phyloP scores from a whole-genome alignment of 2,888 invertebrate species.

The Syritta pipiens region DNA sequence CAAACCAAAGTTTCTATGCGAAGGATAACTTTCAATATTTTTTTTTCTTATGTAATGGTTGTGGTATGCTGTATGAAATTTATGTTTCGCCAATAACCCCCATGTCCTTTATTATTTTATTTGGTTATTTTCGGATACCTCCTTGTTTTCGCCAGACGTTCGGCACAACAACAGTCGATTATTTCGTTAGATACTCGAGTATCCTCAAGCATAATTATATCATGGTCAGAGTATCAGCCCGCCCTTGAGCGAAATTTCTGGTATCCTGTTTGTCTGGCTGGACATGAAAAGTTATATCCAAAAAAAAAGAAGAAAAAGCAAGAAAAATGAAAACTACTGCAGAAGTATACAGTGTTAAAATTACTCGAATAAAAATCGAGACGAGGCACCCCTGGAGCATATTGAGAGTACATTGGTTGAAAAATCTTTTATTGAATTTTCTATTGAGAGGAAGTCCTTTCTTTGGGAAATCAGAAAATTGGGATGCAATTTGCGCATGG shows the following conservation, averaged over 20 bases:
- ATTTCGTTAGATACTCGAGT: slow-evolving; percentile 44
- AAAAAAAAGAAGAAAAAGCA: too few species aligned
- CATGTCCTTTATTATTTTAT: slow-evolving; percentile 40
- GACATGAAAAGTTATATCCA: slow-evolving; percentile 1
- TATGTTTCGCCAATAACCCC: slow-evolving; percentile 55
- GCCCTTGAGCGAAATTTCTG: slow-evolving; percentile 46
- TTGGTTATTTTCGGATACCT: slow-evolving; percentile 19
- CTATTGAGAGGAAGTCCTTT: slow-evolving; percentile 21
- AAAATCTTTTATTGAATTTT: slow-evolving; percentile 57
- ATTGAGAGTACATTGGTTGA: slow-evolving; percentile 1
- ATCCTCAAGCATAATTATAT: slow-evolving; percentile 30
- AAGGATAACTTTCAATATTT: slow-evolving; percentile 24
- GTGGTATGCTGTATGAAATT: slow-evolving; percentile 24
- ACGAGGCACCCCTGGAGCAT: slow-evolving; percentile 17
- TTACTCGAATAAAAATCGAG: slow-evolving; percentile 53
- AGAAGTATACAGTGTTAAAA: slow-evolving; percentile 33
- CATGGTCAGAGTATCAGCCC: slow-evolving; percentile 9
- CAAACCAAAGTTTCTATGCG: slow-evolving; percentile 41
- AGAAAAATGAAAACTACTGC: slow-evolving; percentile 6
- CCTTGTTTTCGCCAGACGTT: slow-evolving; percentile 19
- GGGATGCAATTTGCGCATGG: slow-evolving; percentile 51
- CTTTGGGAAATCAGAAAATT: slow-evolving; percentile 12
- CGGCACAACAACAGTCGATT: slow-evolving; percentile 54
- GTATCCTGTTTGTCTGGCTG: slow-evolving; percentile 52
- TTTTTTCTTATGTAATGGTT: background rate